phyloP scores from a whole-genome alignment of 2,888 invertebrate species.

The Eulithis prunata region DNA sequence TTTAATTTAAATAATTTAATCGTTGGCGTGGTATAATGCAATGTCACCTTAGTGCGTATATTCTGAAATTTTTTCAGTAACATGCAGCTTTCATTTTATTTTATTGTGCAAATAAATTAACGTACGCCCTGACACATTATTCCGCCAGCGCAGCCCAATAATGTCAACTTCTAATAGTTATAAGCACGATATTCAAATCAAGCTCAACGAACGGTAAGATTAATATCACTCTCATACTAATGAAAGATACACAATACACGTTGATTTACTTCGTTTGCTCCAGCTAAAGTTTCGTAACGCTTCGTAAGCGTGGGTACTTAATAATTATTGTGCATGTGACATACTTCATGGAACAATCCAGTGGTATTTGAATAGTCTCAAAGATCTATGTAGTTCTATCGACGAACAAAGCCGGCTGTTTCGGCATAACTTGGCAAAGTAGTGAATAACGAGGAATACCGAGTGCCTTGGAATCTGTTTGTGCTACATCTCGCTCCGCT shows the following conservation, averaged over 20 bases:
- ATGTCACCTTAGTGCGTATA: conserved; percentile 22
- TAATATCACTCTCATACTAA: no score
- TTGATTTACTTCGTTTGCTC: not conserved
- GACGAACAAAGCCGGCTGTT: conserved; percentile 9
- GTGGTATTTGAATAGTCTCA: conserved; percentile 8
- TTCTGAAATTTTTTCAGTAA: not conserved
- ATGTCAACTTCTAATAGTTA: no score
- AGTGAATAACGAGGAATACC: conserved; percentile 34
- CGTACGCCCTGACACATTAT: no score
- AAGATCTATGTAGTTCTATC: not conserved
- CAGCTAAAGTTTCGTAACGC: not conserved
- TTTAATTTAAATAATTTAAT: conserved; percentile 29
- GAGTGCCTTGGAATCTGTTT: conserved; percentile 33
- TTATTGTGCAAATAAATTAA: no score
- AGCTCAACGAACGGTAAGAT: no score
- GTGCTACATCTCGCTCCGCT: conserved; percentile 21
- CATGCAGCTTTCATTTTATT: no score
- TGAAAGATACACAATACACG: no score
- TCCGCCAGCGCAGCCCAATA: no score
- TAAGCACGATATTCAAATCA: no score
- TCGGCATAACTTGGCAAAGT: conserved; percentile 21
- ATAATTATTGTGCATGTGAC: not conserved
- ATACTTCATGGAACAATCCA: not conserved
- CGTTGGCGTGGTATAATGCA: conserved; percentile 3
- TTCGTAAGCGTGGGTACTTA: not conserved